Base-by-base conservation (phyloP, 2,797 vertebrate species). In the Clamator glandarius region DNA sequence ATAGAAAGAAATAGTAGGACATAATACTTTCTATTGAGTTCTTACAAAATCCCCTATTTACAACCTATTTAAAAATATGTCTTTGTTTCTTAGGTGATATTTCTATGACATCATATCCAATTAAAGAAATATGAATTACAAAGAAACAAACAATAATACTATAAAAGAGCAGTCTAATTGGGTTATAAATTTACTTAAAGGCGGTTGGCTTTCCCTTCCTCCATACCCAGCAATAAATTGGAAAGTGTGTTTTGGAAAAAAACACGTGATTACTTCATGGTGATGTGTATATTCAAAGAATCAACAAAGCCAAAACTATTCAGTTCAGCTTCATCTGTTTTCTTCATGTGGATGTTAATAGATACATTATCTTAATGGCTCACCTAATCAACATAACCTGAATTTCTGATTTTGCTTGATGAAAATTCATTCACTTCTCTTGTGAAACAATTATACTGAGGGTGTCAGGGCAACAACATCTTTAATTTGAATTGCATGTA, bases 381-480 rank as follows among this genome's bases (percentile, higher is more conserved):
- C 50, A 83, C 36, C 52, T 75, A 79, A 89, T 89, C 68, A 89
- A 66, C 89, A 35, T 64, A 81, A 80, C 0, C 0, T 31, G 72
- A 67, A 75, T 91, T 94, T 91, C 72, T 90, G 84, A 84, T 89
- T 93, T 90, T 89, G 18, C 57, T 52, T 89, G 55, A 75, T 94
- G 57, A 81, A n/a, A 85, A 58, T 82, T 44, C 46, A 79, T 94
- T 95, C 69, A 62, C 0, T 0, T 76, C 66, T 76, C 90, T 73
- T 57, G 36, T 85, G 64, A 85, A 87, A 75, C 64, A 81, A 59
- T 90, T 87, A 68, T 42, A 28, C 9, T 67, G 69, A 83, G 31
- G 90, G 85, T 81, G 50, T 87, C 75, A 86, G 85, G 70, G 31
- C 41, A 88, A 70, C 46, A 80, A 8, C 16, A 67, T 12, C 36